Percentiles rank a stretch among this genome's conserved stretches.
These are phyloP conservation scores for Cygnus buccinator DNA, from an alignment of 2,113 vertebrate species.

Conservation along the genomic window DNA sequence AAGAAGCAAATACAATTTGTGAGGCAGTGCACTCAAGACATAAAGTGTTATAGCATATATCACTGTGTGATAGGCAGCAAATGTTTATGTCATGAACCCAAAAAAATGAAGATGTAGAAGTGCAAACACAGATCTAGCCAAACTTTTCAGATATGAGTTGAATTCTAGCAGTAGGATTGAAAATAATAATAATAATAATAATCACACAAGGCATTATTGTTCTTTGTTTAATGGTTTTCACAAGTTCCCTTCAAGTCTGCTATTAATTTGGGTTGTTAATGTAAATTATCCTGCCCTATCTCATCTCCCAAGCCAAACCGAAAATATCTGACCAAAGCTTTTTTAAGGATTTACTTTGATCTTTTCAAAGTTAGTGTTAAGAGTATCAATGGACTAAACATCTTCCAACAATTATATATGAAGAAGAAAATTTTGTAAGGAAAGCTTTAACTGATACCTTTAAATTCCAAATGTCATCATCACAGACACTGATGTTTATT, in stretches of 20 bases:
- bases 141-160: background rate
- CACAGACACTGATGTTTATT: background rate
- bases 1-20: background rate
- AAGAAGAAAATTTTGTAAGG: background rate
- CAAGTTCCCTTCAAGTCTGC: background rate
- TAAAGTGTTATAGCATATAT: background rate
- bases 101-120: background rate
- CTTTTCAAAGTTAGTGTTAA: background rate
- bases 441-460: background rate
- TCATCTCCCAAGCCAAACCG: background rate
- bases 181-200: background rate
- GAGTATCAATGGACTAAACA: background rate
- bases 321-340: background rate
- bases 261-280: background rate
- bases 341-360: background rate
- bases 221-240: background rate
- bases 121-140: background rate
- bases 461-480: background rate
- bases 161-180: background rate
- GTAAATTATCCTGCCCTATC: background rate
- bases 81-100: background rate
- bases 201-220: background rate
- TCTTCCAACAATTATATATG: background rate
- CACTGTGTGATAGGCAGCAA: background rate
- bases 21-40: background rate